Percentiles rank a stretch among this genome's conserved stretches.
Conservation (phyloP, 1,140 invertebrate species). For the Panagrolaimus sp. region DNA sequence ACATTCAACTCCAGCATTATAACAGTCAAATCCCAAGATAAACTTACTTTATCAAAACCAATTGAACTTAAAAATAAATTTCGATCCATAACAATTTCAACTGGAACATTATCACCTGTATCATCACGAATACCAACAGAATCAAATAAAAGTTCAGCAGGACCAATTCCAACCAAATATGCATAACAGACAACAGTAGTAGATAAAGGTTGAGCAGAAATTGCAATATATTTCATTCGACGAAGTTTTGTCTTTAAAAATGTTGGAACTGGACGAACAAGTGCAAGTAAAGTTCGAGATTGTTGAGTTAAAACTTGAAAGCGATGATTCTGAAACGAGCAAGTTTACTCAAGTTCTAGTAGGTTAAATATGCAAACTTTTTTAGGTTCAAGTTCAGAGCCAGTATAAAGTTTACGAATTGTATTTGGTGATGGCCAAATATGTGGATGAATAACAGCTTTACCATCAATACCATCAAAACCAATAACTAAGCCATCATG, state of each 20-base stretch:
- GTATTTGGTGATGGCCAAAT: not conserved
- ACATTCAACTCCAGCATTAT: too few relatives aligned
- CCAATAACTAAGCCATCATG: not conserved
- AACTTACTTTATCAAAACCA: not conserved
- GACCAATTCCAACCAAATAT: not conserved
- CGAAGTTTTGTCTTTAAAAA: not conserved
- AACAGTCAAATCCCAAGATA: too few relatives aligned
- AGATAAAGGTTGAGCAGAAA: not conserved
- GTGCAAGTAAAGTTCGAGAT: not conserved
- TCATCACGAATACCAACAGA: not conserved
- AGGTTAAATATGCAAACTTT: too few relatives aligned
- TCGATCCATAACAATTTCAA: constrained; percentile 1
- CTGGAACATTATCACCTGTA: not conserved
- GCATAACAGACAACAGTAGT: constrained; percentile 1
- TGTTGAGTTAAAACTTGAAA: constrained; percentile 5
- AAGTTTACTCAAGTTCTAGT: too few relatives aligned
- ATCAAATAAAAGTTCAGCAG: not conserved
- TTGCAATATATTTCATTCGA: not conserved
- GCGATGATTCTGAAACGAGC: constrained; percentile 9
- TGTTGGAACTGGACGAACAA: not conserved
- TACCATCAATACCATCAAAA: not conserved
- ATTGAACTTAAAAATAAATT: not conserved
- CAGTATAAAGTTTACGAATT: not conserved
- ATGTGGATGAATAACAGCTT: constrained; percentile 8
- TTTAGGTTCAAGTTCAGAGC: not conserved